Base-by-base conservation (phyloP, 2,888 invertebrate species). In the Adineta ricciae region DNA sequence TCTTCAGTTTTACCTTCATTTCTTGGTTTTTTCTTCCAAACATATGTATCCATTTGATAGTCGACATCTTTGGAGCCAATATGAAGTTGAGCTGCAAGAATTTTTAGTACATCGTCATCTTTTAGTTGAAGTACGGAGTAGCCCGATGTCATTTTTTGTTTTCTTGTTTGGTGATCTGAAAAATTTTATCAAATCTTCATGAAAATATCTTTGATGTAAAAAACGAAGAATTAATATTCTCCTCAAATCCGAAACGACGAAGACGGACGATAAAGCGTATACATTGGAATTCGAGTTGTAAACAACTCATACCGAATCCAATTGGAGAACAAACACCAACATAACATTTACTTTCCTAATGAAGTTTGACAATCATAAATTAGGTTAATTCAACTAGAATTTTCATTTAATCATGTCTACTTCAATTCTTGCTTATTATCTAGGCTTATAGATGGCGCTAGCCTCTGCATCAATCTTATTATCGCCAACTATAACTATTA, bases 41-140 rank as follows among this genome's bases (percentile, higher is more conserved):
- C 94, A 91, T 99, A 99, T 88, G 95, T 95, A 90, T 95, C 95
- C 96, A 96, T 96, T 92, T 99, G 97, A 92, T 94, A 97, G 91
- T 99, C 94, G 83, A 95, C 94, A 92, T 96, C 98, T 89, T 94
- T 94, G 84, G 96, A 94, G 88, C 97, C 97, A 89, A 97, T 92
- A 90, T 99, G 98, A 90, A 96, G 95, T 88, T 94, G 94, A 86
- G 97, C 97, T 88, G 95, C 95, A 91, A 99, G 93, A 94, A 99
- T 96, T 91, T 98, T 98, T 89, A 95, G 95, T 88, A 97, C 96
- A 93, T 99, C 99, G 91, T 97, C 97, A 93, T 98, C 97, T 91
- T 95, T 95, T 90, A 98, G 93, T 91, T 94, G 92, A 89, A 98
- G 93, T 84, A 88, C 88, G 84, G 90, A 89, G 87, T 90, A 92